Percentiles rank a stretch among this genome's conserved stretches.
Evolutionary conservation across 2,113 vertebrate species (phyloP).

Genomic region (Muntiacus reevesi): DNA sequence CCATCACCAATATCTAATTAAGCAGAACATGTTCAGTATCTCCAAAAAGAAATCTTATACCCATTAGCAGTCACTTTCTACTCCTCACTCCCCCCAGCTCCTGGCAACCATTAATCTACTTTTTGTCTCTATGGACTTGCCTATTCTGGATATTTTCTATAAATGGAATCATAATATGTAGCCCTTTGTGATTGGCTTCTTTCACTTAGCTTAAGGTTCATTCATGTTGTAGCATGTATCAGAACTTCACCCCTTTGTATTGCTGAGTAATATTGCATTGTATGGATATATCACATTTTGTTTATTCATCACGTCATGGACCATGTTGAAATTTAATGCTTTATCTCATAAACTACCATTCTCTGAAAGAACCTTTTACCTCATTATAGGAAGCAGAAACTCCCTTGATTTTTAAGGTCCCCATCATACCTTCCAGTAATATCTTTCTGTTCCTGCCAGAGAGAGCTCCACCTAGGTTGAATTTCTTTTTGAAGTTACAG

Average conservation of each 20-base stretch:
- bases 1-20: not conserved
- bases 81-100: not conserved
- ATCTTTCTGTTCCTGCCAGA: not conserved
- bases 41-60: not conserved
- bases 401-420: not conserved
- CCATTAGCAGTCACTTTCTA: not conserved
- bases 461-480: not conserved
- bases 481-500: not conserved
- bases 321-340: not conserved
- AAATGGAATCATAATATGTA: not conserved
- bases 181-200: not conserved
- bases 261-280: not conserved
- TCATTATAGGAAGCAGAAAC: conserved; percentile 16
- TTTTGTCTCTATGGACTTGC: conserved; percentile 1
- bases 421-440: not conserved
- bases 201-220: not conserved
- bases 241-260: not conserved
- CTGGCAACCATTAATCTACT: not conserved
- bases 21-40: not conserved
- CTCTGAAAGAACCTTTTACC: not conserved
- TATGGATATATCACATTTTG: not conserved
- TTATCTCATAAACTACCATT: not conserved
- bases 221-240: not conserved
- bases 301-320: not conserved
- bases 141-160: not conserved